Evolutionary conservation across 2,888 invertebrate genomes (phyloP).

Genomic region (Vesta saturnalis): DNA sequence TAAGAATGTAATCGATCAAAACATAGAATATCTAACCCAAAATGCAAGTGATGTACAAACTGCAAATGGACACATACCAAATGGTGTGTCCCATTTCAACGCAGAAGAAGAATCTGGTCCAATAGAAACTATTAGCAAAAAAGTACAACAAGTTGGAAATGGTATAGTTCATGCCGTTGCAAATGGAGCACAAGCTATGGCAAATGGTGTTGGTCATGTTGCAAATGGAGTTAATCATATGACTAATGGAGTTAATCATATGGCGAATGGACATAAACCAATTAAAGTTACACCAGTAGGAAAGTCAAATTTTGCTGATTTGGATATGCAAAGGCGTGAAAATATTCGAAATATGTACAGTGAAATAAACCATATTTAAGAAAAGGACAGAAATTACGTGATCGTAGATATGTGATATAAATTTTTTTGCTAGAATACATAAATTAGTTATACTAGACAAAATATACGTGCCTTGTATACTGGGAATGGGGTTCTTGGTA

Average conservation of each 20-base stretch:
- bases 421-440: too few relatives aligned
- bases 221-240: conserved; percentile 55
- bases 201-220: conserved; percentile 46
- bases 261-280: conserved; percentile 48
- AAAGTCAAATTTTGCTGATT: conserved; percentile 53
- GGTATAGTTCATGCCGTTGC: conserved; percentile 44
- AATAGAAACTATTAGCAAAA: conserved; percentile 57
- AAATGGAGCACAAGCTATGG: background rate
- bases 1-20: conserved; percentile 73
- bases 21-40: conserved; percentile 71
- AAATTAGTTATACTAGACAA: conserved; percentile 9
- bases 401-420: conserved; percentile 36
- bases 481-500: too few relatives aligned
- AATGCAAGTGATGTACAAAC: conserved; percentile 20
- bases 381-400: conserved; percentile 33
- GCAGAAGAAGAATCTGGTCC: conserved; percentile 49
- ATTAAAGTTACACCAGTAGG: conserved; percentile 49
- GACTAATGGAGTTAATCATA: conserved; percentile 63
- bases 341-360: conserved; percentile 53
- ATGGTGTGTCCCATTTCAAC: conserved; percentile 30
- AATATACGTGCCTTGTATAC: conserved; percentile 33
- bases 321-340: conserved; percentile 47
- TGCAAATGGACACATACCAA: conserved; percentile 49
- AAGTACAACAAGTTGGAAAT: conserved; percentile 49
- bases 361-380: conserved; percentile 56